phyloP scores from a whole-genome alignment of 2,113 vertebrate genomes.

The Dipodomys spectabilis region DNA sequence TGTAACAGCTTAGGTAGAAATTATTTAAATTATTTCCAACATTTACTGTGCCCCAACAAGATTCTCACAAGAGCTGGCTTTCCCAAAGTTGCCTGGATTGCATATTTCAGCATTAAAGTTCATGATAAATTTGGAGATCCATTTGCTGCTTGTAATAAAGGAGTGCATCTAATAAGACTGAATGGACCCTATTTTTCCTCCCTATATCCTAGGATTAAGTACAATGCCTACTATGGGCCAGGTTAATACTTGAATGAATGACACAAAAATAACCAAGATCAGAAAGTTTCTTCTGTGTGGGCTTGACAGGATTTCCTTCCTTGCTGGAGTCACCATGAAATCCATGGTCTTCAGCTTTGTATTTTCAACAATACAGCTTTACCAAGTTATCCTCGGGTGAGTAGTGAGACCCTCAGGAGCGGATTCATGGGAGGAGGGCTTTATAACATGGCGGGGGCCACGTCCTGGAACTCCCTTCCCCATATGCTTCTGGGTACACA shows the following conservation, averaged over 20 bases:
- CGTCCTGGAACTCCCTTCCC: conserved; percentile 57
- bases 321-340: conserved; percentile 73
- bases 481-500: conserved; percentile 54
- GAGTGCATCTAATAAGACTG: conserved; percentile 68
- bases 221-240: conserved; percentile 55
- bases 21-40: conserved; percentile 68
- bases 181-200: conserved; percentile 62
- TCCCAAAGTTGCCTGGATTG: conserved; percentile 56
- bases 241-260: conserved; percentile 53
- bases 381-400: conserved; percentile 68
- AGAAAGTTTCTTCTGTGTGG: conserved; percentile 53
- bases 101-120: conserved; percentile 64
- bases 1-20: conserved; percentile 74
- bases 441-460: conserved; percentile 64
- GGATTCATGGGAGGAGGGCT: conserved; percentile 53
- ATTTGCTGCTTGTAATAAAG: conserved; percentile 69
- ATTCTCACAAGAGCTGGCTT: conserved; percentile 63
- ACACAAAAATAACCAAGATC: conserved; percentile 61
- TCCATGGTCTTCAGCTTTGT: conserved; percentile 74
- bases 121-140: conserved; percentile 66
- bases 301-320: conserved; percentile 56
- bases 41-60: conserved; percentile 56
- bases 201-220: conserved; percentile 60
- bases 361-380: conserved; percentile 60
- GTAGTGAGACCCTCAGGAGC: conserved; percentile 49